Percentiles rank a stretch among this genome's conserved stretches.
phyloP scores from a whole-genome alignment of 64 coral and sea anemone species.

The Astreopora myriophthalma region DNA sequence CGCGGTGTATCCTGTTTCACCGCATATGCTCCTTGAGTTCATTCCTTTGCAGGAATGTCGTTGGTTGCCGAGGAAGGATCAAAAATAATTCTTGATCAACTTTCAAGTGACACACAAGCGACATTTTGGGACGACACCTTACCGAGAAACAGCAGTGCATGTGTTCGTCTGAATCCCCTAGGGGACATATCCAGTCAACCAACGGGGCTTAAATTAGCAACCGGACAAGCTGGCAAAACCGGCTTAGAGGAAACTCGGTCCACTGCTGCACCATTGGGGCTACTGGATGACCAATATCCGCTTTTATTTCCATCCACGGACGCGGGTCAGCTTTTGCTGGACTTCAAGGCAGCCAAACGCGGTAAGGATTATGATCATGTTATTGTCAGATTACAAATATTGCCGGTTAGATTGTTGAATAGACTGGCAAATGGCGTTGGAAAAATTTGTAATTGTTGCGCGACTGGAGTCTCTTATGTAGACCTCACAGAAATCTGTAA shows the following conservation, averaged over 20 bases:
- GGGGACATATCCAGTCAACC: background rate
- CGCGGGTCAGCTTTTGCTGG: background rate
- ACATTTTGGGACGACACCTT: background rate
- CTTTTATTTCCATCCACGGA: background rate
- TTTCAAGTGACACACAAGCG: background rate
- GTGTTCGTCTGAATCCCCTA: background rate
- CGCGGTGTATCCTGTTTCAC: background rate
- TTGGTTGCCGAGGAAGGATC: background rate
- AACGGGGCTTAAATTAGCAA: background rate
- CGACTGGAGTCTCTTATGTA: background rate
- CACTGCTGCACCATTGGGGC: background rate
- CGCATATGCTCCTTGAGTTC: background rate
- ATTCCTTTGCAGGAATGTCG: background rate
- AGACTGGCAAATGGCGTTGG: background rate
- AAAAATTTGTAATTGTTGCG: background rate
- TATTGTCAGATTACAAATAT: background rate
- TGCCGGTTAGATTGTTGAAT: background rate
- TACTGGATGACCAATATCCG: conserved; percentile 35
- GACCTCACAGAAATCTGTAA: background rate
- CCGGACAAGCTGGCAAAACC: conserved; percentile 28
- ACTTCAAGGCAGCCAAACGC: background rate
- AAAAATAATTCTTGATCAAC: no score
- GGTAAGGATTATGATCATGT: background rate
- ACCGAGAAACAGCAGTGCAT: no score
- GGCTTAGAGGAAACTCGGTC: background rate